These are phyloP conservation scores for Lophura nycthemera DNA, from an alignment of 2,113 vertebrate species.

Conservation along the genomic window DNA sequence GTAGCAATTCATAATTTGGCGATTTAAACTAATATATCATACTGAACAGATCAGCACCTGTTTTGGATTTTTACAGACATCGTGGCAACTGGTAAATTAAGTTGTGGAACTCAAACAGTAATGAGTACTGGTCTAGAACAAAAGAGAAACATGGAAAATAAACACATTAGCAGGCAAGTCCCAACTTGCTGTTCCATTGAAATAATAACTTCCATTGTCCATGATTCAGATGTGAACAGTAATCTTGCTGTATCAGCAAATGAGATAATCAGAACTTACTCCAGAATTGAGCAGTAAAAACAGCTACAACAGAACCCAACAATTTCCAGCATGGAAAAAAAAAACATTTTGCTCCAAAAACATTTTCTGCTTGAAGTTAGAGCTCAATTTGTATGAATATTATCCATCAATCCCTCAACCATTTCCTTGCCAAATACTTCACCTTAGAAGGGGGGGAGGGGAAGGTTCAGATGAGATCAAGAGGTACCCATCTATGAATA, in stretches of 20 bases:
- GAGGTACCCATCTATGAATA: background rate
- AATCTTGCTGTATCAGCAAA: background rate
- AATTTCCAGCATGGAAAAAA: background rate
- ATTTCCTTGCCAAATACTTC: background rate
- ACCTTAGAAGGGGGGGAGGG: background rate
- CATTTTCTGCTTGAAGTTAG: background rate
- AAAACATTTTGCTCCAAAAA: background rate
- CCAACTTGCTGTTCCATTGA: background rate
- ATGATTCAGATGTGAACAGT: background rate
- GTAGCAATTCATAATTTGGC: background rate
- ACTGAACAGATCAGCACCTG: background rate
- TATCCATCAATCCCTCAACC: background rate
- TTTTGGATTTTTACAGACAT: conserved; percentile 6
- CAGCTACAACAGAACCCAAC: background rate
- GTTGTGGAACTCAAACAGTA: background rate
- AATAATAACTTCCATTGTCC: background rate
- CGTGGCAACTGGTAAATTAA: conserved; percentile 13
- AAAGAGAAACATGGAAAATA: conserved; percentile 14
- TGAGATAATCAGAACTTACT: background rate
- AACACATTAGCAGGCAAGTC: background rate
- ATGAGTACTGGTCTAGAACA: background rate
- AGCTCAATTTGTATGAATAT: background rate
- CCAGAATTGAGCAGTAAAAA: background rate
- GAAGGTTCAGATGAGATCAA: background rate
- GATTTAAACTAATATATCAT: conserved; percentile 27